Evolutionary conservation across 1,140 invertebrate genomes (phyloP).

Genomic region (Aphis craccivora): DNA sequence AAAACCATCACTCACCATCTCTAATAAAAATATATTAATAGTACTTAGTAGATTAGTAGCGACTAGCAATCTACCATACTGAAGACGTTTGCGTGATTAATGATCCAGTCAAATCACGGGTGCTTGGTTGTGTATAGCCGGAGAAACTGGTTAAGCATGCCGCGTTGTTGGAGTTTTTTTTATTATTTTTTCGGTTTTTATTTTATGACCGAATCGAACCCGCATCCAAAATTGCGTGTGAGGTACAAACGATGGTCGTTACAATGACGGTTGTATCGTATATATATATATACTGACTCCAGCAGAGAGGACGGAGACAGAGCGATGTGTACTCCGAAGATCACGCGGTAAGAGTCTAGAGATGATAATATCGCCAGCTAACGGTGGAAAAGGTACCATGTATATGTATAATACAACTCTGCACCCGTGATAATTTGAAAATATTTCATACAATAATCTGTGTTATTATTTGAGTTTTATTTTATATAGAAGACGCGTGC

Average conservation of each 20-base stretch:
- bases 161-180: not conserved
- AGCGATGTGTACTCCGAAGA: not conserved
- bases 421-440: no score
- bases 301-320: not conserved
- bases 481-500: not conserved
- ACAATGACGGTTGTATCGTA: not conserved
- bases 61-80: not conserved
- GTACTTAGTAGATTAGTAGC: not conserved
- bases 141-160: constrained; percentile 42
- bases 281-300: not conserved
- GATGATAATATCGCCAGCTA: not conserved
- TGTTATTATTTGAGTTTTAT: not conserved
- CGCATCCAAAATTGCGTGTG: no score
- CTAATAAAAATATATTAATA: not conserved
- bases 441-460: no score
- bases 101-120: not conserved
- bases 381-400: not conserved
- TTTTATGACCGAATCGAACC: not conserved
- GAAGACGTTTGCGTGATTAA: constrained; percentile 38
- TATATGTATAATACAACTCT: no score
- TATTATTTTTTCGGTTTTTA: not conserved
- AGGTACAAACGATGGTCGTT: not conserved
- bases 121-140: not conserved
- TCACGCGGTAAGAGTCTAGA: not conserved
- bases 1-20: not conserved